A percentile compares a stretch with the other conserved stretches of the same genome.
Evolutionary conservation across 1,140 invertebrate genomes (phyloP).

Genomic region (Cyclina sinensis): DNA sequence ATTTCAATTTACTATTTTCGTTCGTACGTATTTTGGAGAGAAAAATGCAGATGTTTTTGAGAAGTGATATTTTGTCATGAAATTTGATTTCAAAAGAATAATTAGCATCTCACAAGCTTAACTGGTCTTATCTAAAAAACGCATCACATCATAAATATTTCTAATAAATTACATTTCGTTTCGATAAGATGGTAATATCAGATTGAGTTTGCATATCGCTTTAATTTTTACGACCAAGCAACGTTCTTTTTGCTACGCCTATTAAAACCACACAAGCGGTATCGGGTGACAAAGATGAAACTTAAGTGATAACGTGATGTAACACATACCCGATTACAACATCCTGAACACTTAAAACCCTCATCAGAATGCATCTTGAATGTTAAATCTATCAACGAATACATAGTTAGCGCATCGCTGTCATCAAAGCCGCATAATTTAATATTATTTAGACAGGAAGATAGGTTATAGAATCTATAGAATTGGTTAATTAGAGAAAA

Average conservation of each 20-base stretch:
- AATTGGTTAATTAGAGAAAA: no score
- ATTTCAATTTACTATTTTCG: conserved; percentile 52
- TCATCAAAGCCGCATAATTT: no score
- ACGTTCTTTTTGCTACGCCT: conserved; percentile 10
- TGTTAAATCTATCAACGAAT: neutral
- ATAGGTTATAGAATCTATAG: no score
- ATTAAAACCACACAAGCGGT: conserved; percentile 9
- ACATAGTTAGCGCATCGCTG: no score
- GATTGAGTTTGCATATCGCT: conserved; percentile 35
- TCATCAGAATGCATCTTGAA: neutral
- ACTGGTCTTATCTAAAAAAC: conserved; percentile 28
- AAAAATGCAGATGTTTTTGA: conserved; percentile 34
- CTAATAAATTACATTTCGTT: conserved; percentile 59
- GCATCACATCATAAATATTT: conserved; percentile 59
- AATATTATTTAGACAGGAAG: no score
- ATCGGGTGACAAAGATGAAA: conserved; percentile 37
- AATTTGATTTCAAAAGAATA: conserved; percentile 39
- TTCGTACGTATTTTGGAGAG: conserved; percentile 23
- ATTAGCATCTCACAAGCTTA: conserved; percentile 43
- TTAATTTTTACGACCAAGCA: conserved; percentile 52
- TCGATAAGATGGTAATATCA: conserved; percentile 46
- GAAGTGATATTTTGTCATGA: conserved; percentile 51
- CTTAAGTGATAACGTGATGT: conserved; percentile 18
- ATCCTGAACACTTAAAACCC: neutral
- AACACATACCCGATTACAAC: conserved; percentile 1